Percentiles rank a stretch among this genome's conserved stretches.
phyloP scores from a whole-genome alignment of 1,140 invertebrate species.

The Monomorium pharaonis region DNA sequence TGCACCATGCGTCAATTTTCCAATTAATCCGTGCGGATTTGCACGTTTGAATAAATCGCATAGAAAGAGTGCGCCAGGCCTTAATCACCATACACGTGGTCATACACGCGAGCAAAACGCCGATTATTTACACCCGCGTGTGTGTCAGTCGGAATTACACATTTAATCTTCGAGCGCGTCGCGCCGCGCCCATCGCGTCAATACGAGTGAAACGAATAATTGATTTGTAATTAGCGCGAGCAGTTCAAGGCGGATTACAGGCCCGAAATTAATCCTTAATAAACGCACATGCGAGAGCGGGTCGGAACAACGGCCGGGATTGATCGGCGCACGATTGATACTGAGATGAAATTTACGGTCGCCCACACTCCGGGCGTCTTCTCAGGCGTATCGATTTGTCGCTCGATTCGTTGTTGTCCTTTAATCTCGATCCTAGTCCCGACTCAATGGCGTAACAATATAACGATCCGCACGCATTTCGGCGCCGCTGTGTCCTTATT shows the following conservation, averaged over 20 bases:
- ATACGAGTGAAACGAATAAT: slow-evolving; percentile 42
- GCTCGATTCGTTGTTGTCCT: not conserved
- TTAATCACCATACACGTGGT: slow-evolving; percentile 34
- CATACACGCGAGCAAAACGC: not conserved
- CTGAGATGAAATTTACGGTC: slow-evolving; percentile 33
- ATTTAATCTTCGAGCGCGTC: slow-evolving; percentile 26
- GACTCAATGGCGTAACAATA: not conserved
- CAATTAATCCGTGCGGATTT: not conserved
- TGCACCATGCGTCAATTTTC: not conserved
- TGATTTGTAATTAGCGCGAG: slow-evolving; percentile 20
- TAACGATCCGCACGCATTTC: not conserved
- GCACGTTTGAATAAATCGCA: not conserved
- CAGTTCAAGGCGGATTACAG: slow-evolving; percentile 24
- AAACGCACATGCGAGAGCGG: slow-evolving; percentile 10
- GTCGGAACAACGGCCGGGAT: not conserved
- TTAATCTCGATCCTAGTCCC: not conserved
- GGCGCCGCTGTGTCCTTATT: not conserved
- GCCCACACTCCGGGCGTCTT: not conserved
- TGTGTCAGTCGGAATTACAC: slow-evolving; percentile 3
- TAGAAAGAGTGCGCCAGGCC: not conserved
- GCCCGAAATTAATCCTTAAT: slow-evolving; percentile 36
- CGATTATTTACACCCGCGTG: slow-evolving; percentile 25
- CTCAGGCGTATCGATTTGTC: not conserved
- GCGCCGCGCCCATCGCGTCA: slow-evolving; percentile 19
- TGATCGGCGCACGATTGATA: slow-evolving; percentile 30